Conservation (phyloP, 2,797 vertebrate species). For the Emydoidea blandingii region DNA sequence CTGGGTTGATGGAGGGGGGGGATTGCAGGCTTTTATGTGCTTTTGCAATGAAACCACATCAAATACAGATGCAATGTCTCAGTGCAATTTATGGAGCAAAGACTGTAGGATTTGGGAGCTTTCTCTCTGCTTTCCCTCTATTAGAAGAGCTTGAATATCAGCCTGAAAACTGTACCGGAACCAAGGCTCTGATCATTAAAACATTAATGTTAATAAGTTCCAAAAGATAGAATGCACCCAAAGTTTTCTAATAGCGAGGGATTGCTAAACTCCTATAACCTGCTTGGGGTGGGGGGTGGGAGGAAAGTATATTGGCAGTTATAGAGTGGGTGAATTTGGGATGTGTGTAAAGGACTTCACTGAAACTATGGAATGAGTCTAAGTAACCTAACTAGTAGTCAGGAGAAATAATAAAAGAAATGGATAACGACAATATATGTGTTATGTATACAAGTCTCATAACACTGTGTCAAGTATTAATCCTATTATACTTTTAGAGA, state of each 20-base stretch:
- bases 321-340: background rate
- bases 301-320: background rate
- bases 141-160: background rate
- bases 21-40: background rate
- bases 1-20: background rate
- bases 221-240: background rate
- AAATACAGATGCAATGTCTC: background rate
- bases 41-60: constrained; percentile 8
- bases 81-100: background rate
- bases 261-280: background rate
- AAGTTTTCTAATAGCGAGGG: background rate
- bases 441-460: background rate
- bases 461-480: background rate
- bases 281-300: background rate
- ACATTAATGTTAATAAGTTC: background rate
- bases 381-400: background rate
- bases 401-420: background rate
- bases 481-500: background rate
- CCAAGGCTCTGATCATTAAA: background rate
- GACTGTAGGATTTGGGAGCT: background rate
- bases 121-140: background rate
- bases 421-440: background rate
- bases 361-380: background rate
- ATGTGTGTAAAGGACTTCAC: background rate
- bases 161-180: background rate